Base-by-base conservation (phyloP, 2,888 invertebrate species). In the Heliconius cydno region DNA sequence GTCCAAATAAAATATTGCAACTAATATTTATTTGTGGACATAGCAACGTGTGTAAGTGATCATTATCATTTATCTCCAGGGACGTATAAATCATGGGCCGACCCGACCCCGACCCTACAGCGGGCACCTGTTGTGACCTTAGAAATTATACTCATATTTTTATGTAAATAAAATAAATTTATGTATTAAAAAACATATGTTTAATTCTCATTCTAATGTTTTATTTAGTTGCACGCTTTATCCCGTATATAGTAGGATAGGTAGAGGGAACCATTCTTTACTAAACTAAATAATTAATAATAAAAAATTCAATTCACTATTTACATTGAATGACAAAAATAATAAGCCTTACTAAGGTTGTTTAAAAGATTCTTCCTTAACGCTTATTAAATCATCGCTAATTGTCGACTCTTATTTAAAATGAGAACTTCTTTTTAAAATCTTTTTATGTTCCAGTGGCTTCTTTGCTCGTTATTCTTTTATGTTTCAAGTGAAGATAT, bases 21-120 rank as follows among this genome's bases (percentile, higher is more conserved):
- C 38, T 13, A n/a, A 34, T 57, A 72, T 57, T 57, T 72, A 72
- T 57, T 22, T 34, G 22, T 57, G 34, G 30, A 52, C 57, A 22
- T n/a, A 30, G 34, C n/a, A 57, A 34, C 72, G 72, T 34, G 34
- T 57, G 72, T 75, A 65, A 63, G 38, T 28, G 65, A 41, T 41
- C 74, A 65, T 75, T 75, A 65, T 65, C 22, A 63, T 65, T 65
- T 75, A 65, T 75, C 75, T 75, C 65, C 19, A 75, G 75, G 19
- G 75, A 34, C 41, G 22, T 15, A 65, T 75, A 75, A 65, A 63
- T 65, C 75, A 75, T 46, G 41, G 19, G 3, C 38, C 6, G 41
- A 30, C 68, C 68, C 25, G 68, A 25, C 38, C 38, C 22, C 41
- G 3, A 41, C n/a, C 63, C 74, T 38, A 10, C 15, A 34, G 13